Evolutionary conservation across 2,797 vertebrate species (phyloP), one percentile per base, ranked within the genome.

Genomic region (Micrastur ruficollis): DNA sequence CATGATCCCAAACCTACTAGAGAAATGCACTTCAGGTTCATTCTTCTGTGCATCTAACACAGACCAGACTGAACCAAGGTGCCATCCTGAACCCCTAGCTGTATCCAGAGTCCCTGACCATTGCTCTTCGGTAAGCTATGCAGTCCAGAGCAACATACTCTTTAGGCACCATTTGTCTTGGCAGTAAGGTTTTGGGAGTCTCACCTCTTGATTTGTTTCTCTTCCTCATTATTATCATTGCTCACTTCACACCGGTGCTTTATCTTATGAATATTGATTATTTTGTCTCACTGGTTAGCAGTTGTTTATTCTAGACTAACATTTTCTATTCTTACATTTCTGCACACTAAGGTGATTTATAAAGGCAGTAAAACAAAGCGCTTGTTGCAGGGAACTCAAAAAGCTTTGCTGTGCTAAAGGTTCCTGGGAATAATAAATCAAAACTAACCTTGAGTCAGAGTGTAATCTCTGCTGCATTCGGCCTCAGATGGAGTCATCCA

Each of bases 231-330:
- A 82, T 94, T 93, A 83, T 90, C 62, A 73, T 84, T 25, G 50
- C 47, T 95, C 27, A 83, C 49, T 82, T 95, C 68, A 78, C 70
- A 49, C 34, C 3, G 12, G 81, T 81, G 71, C 47, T 97, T 90
- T 89, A 55, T 95, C 91, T 96, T 90, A 78, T 73, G 92, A 86
- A 97, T 96, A 97, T 96, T 96, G 96, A 97, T 95, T 96, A 67
- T 92, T 96, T 94, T 90, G 82, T 81, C 91, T 94, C 85, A 42
- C 89, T 89, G 86, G 86, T 85, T 96, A 92, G 70, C 5, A 3
- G 75, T 70, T 96, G 81, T 95, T 97, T 97, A 94, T 95, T 97
- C 95, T 85, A 72, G 62, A 70, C 82, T 38, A 95, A 89, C 65
- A 6, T 92, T 90, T 93, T 83, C 96, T 84, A n/a, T 80, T 81